Evolutionary conservation across 2,888 invertebrate species (phyloP), one percentile per base, ranked within the genome.

Genomic region (Macroteleia sp.): DNA sequence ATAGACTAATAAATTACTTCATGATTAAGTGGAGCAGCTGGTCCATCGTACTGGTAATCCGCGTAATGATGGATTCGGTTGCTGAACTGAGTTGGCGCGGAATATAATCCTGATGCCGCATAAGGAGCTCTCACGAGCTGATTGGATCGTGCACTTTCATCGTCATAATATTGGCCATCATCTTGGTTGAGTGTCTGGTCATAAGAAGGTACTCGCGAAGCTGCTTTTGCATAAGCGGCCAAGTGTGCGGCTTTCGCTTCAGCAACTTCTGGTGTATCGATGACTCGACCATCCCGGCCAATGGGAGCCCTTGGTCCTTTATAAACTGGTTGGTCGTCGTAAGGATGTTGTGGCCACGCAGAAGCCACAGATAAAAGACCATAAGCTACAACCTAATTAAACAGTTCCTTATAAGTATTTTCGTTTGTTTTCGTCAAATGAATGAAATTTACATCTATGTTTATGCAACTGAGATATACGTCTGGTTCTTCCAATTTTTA

Each of bases 211-310:
- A 77, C 80, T 17, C 10, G 44, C 16, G 50, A 6, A 0, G 50
- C 50, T 0, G 14, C 50, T 32, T 57, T 82, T 73, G 59, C 66
- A 62, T 79, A 81, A 9, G 84, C 86, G 20, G 82, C 80, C 34
- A 84, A 80, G 66, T 88, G 87, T 9, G 84, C 83, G 3, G 85
- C 85, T 41, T 88, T 88, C 25, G 88, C 87, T 69, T 85, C 82
- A 10, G 86, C 85, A 3, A 88, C 87, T 76, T 88, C 89, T 56
- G 87, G 87, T 10, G 87, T 88, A 77, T 88, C 89, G 25, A 84
- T 66, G n/a, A 86, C 85, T 14, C 83, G 80, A 9, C 85, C 85
- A 46, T 85, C 86, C 19, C 81, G 83, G 14, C 80, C 85, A 19
- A 87, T 66, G 1, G 89, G 89, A 0, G 88, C 88, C 1, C 76